Evolutionary conservation across 2,113 vertebrate genomes (phyloP).

Genomic region (Hyperopisus bebe): DNA sequence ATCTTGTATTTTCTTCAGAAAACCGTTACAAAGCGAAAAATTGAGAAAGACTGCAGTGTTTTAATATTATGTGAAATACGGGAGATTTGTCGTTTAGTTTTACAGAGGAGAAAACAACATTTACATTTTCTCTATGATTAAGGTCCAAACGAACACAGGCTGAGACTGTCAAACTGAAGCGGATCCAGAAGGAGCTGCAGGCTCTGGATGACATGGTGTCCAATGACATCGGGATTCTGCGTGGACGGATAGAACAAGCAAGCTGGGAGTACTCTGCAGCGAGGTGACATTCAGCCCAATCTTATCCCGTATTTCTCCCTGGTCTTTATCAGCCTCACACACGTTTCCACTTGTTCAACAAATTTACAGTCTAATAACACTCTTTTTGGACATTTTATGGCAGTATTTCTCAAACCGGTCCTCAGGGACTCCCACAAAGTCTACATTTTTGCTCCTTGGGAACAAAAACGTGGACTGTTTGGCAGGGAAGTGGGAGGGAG

Average conservation of each 20-base stretch:
- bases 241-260: slow-evolving; percentile 81
- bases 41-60: background rate
- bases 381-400: background rate
- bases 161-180: slow-evolving; percentile 82
- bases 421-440: background rate
- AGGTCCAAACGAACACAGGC: slow-evolving; percentile 91
- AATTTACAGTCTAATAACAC: background rate
- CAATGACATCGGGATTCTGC: slow-evolving; percentile 82
- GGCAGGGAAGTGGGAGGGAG: too few relatives aligned
- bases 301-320: background rate
- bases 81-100: background rate
- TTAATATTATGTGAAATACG: background rate
- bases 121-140: slow-evolving; percentile 26
- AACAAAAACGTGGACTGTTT: background rate
- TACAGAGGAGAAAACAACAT: background rate
- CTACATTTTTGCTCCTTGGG: background rate
- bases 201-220: slow-evolving; percentile 88
- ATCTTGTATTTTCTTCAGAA: background rate
- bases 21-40: background rate
- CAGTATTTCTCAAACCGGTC: background rate
- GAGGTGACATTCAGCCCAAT: slow-evolving; percentile 52
- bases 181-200: slow-evolving; percentile 89
- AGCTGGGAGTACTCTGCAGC: slow-evolving; percentile 81
- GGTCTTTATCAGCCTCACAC: background rate
- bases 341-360: background rate